Base-by-base conservation (phyloP, 2,888 invertebrate species). In the Drosophila barbarae region DNA sequence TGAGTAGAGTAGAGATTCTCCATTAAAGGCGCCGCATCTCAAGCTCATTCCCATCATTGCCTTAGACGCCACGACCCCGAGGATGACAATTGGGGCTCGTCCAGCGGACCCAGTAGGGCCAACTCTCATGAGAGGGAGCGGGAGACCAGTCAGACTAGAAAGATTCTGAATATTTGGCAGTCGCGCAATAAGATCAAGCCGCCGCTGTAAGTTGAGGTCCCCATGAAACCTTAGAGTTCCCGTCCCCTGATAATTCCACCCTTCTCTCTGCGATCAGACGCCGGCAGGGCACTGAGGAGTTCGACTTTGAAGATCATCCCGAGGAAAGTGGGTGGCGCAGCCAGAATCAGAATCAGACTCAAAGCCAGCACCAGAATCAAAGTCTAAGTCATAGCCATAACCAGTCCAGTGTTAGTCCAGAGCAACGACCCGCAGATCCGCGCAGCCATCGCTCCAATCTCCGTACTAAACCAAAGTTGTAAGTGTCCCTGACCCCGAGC, bases 71-170 rank as follows among this genome's bases (percentile, higher is more conserved):
- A 84, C 56, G 74, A 74, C 42, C 52, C 68, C 58, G 82, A 73
- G 32, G 82, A 86, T 44, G 87, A 87, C 76, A 81, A 84, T 59
- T 87, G 87, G 81, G 86, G 87, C 46, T 87, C 87, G n/a, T 85
- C 87, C 49, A 85, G 79, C 59, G 81, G 80, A 53, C 66, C 79
- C 44, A 87, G 86, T 72, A 74, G 87, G 28, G 87, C 82, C 59
- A 85, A 81, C 44, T 87, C 87, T n/a, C 76, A 72, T 47, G 86
- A 87, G 60, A 81, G 87, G 39, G 86, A 87, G 21, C 76, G 76
- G 66, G 66, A 67, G 18, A 46, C 35, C 36, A 86, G 84, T 77
- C 87, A 87, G 65, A 57, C 86, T 52, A 73, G 80, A 72, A 80
- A 75, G 66, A 68, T 73, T 34, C 64, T 68, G 52, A 84, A 75